Conservation (phyloP, 2,113 vertebrate species). For the Syrrhaptes paradoxus region DNA sequence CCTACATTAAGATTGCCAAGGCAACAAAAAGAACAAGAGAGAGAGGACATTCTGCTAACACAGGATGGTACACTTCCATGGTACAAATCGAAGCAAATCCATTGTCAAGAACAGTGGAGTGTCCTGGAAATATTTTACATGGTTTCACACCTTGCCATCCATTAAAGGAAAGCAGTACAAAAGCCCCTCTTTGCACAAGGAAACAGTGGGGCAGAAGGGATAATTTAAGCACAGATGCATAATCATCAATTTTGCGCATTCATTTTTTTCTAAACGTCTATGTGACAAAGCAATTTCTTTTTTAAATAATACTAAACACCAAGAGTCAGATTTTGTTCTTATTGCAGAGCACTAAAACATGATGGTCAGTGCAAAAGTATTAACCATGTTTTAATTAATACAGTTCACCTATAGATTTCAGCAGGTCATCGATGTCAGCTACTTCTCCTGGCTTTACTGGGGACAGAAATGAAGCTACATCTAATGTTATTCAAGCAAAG, state of each 20-base stretch:
- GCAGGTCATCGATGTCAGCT: neutral
- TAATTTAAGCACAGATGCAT: neutral
- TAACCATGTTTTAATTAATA: neutral
- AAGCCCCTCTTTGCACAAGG: neutral
- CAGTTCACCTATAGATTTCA: neutral
- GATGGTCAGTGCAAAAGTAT: neutral
- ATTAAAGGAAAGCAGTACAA: neutral
- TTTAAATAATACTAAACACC: neutral
- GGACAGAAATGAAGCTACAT: neutral
- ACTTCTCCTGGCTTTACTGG: neutral
- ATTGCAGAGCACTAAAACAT: neutral
- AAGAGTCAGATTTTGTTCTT: neutral
- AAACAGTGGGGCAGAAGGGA: neutral
- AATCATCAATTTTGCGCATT: neutral
- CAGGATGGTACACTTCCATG: neutral
- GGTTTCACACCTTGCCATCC: neutral
- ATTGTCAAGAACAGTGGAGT: rapidly evolving
- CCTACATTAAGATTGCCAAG: neutral
- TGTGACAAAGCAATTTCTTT: neutral
- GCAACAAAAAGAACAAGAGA: neutral
- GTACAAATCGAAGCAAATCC: neutral
- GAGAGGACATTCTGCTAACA: neutral
- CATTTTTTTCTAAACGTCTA: neutral
- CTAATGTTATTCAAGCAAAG: neutral
- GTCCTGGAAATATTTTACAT: neutral